Evolutionary conservation across 2,797 vertebrate genomes (phyloP), one percentile per base, ranked within the genome.

Genomic region (Tangara arthus): DNA sequence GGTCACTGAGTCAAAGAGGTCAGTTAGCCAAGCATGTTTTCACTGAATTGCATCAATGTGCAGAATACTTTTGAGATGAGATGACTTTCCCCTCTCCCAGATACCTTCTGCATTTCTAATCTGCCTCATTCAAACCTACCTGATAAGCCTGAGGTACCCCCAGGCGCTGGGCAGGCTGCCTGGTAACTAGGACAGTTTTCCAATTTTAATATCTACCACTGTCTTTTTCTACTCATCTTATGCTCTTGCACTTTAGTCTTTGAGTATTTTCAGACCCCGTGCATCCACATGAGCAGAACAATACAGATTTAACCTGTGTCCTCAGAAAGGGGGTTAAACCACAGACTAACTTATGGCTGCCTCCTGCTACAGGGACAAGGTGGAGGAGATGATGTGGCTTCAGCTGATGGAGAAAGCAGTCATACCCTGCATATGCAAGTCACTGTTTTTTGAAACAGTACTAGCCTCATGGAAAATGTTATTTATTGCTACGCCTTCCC

Each of bases 401-500:
- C 37, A 56, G 63, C 30, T 56, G 64, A 24, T 34, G 70, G 70
- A 82, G 77, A 80, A 88, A 84, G 59, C 27, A 93, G 61, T 94
- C 82, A 72, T 75, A 61, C 41, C 4, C 8, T 39, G 41, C 71
- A 89, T 39, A 73, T 50, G 59, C 49, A 80, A 76, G 88, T 0
- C 34, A 79, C n/a, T 84, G 77, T 42, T 82, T 88, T 76, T 77
- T 87, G 80, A 70, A 93, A 79, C 49, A 68, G 70, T 77, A 56
- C 41, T 59, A 60, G 34, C 68, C 70, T 90, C 34, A 79, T 73
- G 81, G 92, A 92, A 96, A 94, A 84, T 84, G 70, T 50, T 93
- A 89, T 96, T 94, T 96, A 92, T 87, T 95, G 77, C 88, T 93
- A 56, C 35, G 52, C 37, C 76, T 92, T 92, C 24, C 32, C n/a